phyloP scores from a whole-genome alignment of 2,888 invertebrate genomes.

The Rhagonycha lutea region DNA sequence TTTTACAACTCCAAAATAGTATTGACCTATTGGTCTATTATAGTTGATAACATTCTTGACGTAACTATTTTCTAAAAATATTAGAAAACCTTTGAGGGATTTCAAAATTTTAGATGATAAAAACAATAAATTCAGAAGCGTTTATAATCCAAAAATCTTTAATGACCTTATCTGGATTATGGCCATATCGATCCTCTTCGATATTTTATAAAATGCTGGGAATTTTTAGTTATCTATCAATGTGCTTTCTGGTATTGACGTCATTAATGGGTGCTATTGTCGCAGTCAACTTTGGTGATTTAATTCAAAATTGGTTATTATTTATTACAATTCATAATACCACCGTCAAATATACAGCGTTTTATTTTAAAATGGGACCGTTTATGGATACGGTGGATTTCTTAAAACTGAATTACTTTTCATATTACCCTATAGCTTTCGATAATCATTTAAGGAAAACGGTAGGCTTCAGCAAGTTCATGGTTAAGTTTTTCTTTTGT shows the following conservation, averaged over 20 bases:
- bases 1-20: too few species aligned
- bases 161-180: slow-evolving; percentile 11
- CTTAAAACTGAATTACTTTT: slow-evolving; percentile 6
- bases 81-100: too few species aligned
- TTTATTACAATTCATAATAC: slow-evolving; percentile 9
- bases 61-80: too few species aligned
- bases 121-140: too few species aligned
- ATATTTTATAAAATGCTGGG: neutral
- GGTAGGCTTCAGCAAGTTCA: neutral
- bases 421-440: neutral
- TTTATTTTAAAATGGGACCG: slow-evolving; percentile 2
- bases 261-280: neutral
- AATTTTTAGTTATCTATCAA: too few species aligned
- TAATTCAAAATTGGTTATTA: slow-evolving; percentile 9
- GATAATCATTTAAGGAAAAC: neutral
- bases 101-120: slow-evolving; percentile 4
- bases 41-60: too few species aligned
- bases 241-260: neutral
- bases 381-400: neutral
- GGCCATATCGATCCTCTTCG: neutral
- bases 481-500: slow-evolving; percentile 10
- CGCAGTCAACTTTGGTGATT: neutral
- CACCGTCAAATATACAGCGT: slow-evolving; percentile 9
- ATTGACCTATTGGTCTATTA: too few species aligned
- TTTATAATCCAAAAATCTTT: neutral